These are phyloP conservation scores for Gallinago stenura DNA, from an alignment of 2,797 vertebrate species.

Conservation along the genomic window DNA sequence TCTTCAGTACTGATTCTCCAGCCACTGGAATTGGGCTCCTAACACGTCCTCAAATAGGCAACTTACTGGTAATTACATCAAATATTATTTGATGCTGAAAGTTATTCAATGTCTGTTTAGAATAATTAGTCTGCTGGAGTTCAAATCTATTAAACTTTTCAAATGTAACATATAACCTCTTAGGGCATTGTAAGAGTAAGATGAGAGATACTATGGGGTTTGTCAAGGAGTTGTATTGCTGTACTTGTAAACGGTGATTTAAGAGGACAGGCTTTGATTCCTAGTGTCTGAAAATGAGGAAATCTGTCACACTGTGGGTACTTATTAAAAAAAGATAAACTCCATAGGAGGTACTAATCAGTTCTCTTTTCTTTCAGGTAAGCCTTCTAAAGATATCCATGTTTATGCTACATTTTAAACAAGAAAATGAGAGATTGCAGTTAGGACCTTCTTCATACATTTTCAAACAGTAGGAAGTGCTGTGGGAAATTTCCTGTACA, in stretches of 20 bases:
- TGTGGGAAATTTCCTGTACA: not conserved
- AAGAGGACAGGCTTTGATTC: conserved; percentile 3
- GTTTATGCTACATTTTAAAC: not conserved
- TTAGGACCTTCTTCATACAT: not conserved
- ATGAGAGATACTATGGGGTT: not conserved
- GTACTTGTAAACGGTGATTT: not conserved
- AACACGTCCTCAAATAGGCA: not conserved
- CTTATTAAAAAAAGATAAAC: not conserved
- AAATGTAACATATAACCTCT: not conserved
- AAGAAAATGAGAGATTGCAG: not conserved
- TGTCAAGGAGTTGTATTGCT: not conserved
- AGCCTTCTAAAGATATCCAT: not conserved
- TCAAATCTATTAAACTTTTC: not conserved
- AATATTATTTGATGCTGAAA: not conserved
- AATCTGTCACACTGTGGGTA: not conserved
- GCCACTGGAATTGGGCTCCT: not conserved
- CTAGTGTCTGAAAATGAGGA: not conserved
- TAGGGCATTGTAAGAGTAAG: not conserved
- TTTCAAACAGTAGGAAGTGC: not conserved
- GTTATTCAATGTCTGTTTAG: not conserved
- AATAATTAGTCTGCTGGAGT: not conserved
- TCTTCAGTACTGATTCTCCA: not conserved
- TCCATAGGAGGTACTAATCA: not conserved
- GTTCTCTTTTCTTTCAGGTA: not conserved
- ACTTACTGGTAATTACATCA: not conserved